Conservation (phyloP, 1,140 invertebrate species). For the Scaptomyza graminum region DNA sequence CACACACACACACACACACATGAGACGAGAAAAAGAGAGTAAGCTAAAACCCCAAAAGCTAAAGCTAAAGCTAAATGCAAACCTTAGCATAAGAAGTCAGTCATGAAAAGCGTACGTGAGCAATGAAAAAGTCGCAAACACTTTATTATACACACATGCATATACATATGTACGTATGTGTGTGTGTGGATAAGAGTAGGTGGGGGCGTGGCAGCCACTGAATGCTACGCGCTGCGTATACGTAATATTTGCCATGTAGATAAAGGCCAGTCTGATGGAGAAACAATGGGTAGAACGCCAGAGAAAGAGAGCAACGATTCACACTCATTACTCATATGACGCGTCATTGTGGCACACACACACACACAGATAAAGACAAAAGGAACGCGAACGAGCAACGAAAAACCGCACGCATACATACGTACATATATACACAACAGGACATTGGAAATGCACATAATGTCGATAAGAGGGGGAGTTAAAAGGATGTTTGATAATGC, state of each 20-base stretch:
- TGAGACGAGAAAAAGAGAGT: constrained; percentile 7
- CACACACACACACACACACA: constrained; percentile 38
- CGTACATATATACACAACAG: constrained; percentile 11
- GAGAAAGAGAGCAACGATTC: constrained; percentile 10
- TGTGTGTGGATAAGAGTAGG: not conserved
- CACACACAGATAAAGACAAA: constrained; percentile 37
- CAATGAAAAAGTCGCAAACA: constrained; percentile 83
- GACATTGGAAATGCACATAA: constrained; percentile 51
- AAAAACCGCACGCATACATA: constrained; percentile 38
- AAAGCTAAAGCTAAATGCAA: constrained; percentile 54
- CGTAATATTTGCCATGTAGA: constrained; percentile 77
- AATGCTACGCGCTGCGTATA: constrained; percentile 80
- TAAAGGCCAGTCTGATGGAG: constrained; percentile 33
- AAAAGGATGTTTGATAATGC: not conserved
- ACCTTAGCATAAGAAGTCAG: constrained; percentile 74
- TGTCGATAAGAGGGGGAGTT: constrained; percentile 6
- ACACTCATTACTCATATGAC: constrained; percentile 76
- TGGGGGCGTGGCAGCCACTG: constrained; percentile 57
- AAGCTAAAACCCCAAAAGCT: constrained; percentile 49
- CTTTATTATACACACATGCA: constrained; percentile 69
- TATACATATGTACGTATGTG: not conserved
- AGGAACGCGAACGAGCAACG: constrained; percentile 29
- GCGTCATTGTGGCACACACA: constrained; percentile 61
- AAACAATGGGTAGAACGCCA: constrained; percentile 12
- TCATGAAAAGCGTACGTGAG: constrained; percentile 80